These are phyloP conservation scores for Rhinatrema bivittatum DNA, from an alignment of 2,797 vertebrate species.

Conservation along the genomic window DNA sequence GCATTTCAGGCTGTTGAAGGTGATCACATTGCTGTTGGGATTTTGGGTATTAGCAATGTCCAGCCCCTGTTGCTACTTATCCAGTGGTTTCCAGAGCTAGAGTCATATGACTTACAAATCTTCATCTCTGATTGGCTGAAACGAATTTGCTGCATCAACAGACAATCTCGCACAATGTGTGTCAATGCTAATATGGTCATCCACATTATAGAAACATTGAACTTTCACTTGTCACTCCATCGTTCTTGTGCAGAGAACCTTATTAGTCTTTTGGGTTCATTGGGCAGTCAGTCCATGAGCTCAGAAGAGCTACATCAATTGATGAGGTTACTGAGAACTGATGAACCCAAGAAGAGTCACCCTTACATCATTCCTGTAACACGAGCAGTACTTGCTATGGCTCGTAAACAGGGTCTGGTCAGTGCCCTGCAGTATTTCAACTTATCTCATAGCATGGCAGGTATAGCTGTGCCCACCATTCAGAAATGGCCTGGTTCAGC, in stretches of 20 bases:
- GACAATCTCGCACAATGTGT: constrained; percentile 82
- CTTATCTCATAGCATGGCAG: constrained; percentile 85
- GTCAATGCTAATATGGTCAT: constrained; percentile 87
- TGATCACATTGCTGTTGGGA: constrained; percentile 87
- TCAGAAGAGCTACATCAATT: constrained; percentile 74
- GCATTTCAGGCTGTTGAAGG: constrained; percentile 86
- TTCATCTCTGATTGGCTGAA: constrained; percentile 87
- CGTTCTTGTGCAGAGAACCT: constrained; percentile 80
- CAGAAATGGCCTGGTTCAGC: constrained; percentile 87
- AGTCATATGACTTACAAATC: constrained; percentile 81
- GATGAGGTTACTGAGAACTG: constrained; percentile 71
- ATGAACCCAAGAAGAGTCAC: constrained; percentile 59
- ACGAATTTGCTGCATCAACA: constrained; percentile 86
- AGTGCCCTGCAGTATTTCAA: constrained; percentile 93
- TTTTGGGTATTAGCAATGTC: constrained; percentile 93
- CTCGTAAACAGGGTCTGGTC: constrained; percentile 83
- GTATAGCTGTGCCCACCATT: constrained; percentile 81
- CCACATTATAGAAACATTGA: constrained; percentile 68
- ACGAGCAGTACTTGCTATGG: constrained; percentile 78
- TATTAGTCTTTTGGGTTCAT: constrained; percentile 74
- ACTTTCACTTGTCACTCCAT: constrained; percentile 60
- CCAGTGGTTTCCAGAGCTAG: constrained; percentile 90
- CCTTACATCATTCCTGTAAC: constrained; percentile 72
- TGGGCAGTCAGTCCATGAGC: constrained; percentile 88
- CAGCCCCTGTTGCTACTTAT: constrained; percentile 86